These are phyloP conservation scores for Lasaia peninsularis DNA, from an alignment of 1,140 invertebrate species.

Conservation along the genomic window DNA sequence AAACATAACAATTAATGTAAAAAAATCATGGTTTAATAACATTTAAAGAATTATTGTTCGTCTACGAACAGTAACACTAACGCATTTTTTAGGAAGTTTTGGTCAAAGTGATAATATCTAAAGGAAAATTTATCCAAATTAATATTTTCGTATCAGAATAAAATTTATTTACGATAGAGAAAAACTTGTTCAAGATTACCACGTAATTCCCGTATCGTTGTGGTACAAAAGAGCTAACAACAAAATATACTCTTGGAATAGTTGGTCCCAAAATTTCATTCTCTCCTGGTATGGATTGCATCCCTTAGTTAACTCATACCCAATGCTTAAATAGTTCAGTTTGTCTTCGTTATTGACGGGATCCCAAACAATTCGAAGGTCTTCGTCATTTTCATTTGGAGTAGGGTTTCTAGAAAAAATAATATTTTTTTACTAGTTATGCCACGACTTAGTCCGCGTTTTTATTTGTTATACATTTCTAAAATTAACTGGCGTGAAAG, in stretches of 20 bases:
- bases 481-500: too few relatives aligned
- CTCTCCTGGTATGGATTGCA: conserved; percentile 56
- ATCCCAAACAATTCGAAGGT: conserved; percentile 60
- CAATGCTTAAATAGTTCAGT: conserved; percentile 57
- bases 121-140: too few relatives aligned
- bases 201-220: conserved; percentile 38
- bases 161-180: too few relatives aligned
- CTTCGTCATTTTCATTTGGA: conserved; percentile 47
- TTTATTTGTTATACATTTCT: too few relatives aligned
- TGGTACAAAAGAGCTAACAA: conserved; percentile 46
- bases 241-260: conserved; percentile 47
- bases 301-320: conserved; percentile 57
- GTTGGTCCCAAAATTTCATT: conserved; percentile 63
- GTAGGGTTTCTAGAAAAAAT: conserved; percentile 50
- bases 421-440: background rate
- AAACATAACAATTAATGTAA: too few relatives aligned
- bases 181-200: conserved; percentile 17
- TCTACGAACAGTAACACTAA: too few relatives aligned
- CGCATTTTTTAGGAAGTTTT: too few relatives aligned
- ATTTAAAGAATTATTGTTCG: too few relatives aligned
- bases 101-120: too few relatives aligned
- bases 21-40: too few relatives aligned
- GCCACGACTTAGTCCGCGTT: too few relatives aligned
- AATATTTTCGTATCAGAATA: too few relatives aligned
- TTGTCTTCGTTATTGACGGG: conserved; percentile 46